Evolutionary conservation across 2,888 invertebrate genomes (phyloP), one percentile per base, ranked within the genome.

Genomic region (Poecilus cupreus): DNA sequence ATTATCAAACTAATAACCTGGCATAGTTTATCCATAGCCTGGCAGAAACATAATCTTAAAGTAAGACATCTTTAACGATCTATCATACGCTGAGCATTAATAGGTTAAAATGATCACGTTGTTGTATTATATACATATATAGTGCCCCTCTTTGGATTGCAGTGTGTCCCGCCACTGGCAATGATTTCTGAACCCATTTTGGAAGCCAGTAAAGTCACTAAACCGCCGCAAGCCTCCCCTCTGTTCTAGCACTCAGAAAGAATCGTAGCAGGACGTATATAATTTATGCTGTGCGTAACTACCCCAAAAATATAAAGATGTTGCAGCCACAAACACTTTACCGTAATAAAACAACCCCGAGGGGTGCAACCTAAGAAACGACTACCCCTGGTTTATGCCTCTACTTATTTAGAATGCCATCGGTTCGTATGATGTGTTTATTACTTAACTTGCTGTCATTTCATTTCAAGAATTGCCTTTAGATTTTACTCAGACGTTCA

Each of bases 221-320:
- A 46, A 46, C 46, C 46, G 18, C 51, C 16, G 1, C 18, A 51
- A 51, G 6, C 13, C 13, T 18, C 51, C 51, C 46, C 2, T 13
- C 32, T 32, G 32, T 32, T 32, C 32, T 13, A 46, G 11, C 13
- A 13, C 46, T 51, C 51, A 16, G 18, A 51, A 60, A 60, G 16
- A 60, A 26, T 26, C 13, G 24, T 60, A 13, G 51, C 13, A 16
- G 10, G 51, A 43, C 51, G 16, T 13, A 68, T 32, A 68, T 26
- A 68, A 68, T 68, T 68, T 68, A 68, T 68, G 64, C 64, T 6
- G 13, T 13, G 32, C 16, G 32, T 68, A 68, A 37, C 37, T 68
- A 68, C 64, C 64, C 64, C 18, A 37, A 37, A 18, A 68, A 68
- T 68, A 68, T 68, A 68, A 68, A 68, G 64, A 68, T 16, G 64